These are phyloP conservation scores for Excalfactoria chinensis DNA, from an alignment of 2,113 vertebrate species.

Conservation along the genomic window DNA sequence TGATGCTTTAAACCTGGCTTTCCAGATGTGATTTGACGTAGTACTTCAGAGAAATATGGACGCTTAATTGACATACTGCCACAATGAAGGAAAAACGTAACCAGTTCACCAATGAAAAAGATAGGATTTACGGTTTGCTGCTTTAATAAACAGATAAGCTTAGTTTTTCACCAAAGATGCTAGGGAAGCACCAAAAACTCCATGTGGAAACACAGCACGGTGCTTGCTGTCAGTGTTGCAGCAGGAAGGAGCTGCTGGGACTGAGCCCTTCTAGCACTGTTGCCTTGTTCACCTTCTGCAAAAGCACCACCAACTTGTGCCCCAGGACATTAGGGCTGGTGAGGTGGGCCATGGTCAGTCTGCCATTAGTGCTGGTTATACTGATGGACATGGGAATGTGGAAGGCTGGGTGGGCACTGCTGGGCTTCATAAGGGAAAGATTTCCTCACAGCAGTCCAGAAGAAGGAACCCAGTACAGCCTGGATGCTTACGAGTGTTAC, in stretches of 20 bases:
- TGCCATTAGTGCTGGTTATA: background rate
- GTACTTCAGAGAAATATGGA: background rate
- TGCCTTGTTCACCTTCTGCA: background rate
- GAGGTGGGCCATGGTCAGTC: background rate
- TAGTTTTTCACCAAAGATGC: background rate
- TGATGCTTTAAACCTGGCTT: background rate
- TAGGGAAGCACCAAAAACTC: background rate
- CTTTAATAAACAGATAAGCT: background rate
- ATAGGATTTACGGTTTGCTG: background rate
- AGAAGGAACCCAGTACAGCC: background rate
- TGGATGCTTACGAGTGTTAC: background rate
- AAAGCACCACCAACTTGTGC: background rate
- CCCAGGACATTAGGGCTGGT: background rate
- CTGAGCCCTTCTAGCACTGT: background rate
- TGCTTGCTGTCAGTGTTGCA: background rate
- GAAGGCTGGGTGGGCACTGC: background rate
- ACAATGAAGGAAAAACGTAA: background rate
- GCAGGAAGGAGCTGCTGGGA: background rate
- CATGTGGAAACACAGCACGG: accelerated
- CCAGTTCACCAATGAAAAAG: background rate
- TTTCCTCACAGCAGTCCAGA: accelerated
- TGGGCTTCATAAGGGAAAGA: background rate
- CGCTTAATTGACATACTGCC: background rate
- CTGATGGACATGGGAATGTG: accelerated
- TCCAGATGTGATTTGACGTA: background rate